Evolutionary conservation across 2,888 invertebrate genomes (phyloP), one percentile per base, ranked within the genome.

Genomic region (Xestia ashworthii): DNA sequence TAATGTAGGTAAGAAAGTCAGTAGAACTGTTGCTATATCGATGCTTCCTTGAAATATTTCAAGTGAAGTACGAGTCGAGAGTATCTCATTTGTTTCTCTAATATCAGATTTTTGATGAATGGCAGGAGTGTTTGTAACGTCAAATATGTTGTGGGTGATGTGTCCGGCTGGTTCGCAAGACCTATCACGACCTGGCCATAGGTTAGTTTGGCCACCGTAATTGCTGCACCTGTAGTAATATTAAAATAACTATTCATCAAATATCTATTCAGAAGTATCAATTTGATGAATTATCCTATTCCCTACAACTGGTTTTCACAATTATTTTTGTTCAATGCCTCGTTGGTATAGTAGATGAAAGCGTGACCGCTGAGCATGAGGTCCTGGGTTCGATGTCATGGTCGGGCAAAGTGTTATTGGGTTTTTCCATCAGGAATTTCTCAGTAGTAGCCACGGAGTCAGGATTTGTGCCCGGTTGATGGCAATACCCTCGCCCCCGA

Each of bases 71-170:
- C 32, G 32, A 32, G 32, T 32, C 32, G 32, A 32, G 32, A 32
- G 6, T 38, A 58, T 60, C 38, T 46, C 22, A 19, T 50, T 72
- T 65, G 19, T 48, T 83, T 84, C 67, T 65, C 5, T 38, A 62
- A 22, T 82, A 68, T 12, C 0, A 44, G 48, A 62, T 44, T 5
- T 85, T 81, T 74, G 79, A 80, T 76, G 70, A 67, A 69, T 81
- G 46, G 71, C 78, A 82, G 84, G 88, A 84, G 87, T 82, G 67
- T 83, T 67, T 81, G 76, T 85, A 76, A 78, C 73, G 68, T 78
- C 68, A 64, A 32, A 32, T 32, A 32, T 32, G 32, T 76, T 68
- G 77, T 85, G 69, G 67, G 86, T 71, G 81, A 70, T 66, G 53
- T 70, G 76, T 74, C 78, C 81, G 73, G 79, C 74, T 78, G n/a